phyloP scores from a whole-genome alignment of 2,797 vertebrate genomes.

The Florisuga fusca region DNA sequence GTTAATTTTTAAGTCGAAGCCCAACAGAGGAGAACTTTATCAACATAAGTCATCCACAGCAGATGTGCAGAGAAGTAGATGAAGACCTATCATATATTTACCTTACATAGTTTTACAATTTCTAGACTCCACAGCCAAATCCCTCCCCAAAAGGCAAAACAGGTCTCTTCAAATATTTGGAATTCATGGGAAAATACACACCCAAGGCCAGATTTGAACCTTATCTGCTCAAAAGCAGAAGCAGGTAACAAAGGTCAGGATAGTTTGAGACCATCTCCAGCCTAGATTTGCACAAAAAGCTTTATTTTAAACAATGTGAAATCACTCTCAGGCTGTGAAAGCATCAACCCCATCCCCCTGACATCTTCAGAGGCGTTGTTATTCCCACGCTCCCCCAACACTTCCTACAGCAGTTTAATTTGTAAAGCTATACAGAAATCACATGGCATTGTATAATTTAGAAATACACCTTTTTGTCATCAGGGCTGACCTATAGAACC shows the following conservation, averaged over 20 bases:
- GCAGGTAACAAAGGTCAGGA: background rate
- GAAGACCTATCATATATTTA: background rate
- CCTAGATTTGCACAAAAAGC: background rate
- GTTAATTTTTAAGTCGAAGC: background rate
- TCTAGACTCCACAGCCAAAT: background rate
- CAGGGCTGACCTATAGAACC: background rate
- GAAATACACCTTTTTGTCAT: background rate
- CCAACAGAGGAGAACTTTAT: background rate
- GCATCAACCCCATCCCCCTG: background rate
- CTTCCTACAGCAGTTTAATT: background rate
- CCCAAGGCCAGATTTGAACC: background rate
- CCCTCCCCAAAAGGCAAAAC: background rate
- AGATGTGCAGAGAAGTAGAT: background rate
- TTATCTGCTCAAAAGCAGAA: background rate
- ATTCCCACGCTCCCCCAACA: background rate
- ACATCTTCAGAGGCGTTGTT: background rate
- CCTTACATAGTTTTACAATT: background rate
- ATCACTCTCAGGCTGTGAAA: background rate
- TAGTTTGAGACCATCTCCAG: background rate
- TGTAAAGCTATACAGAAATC: background rate
- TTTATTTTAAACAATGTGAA: background rate
- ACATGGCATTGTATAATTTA: background rate
- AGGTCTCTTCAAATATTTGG: background rate
- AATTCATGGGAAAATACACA: conserved; percentile 5
- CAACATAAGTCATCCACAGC: background rate